A percentile compares a stretch with the other conserved stretches of the same genome.
These are phyloP conservation scores for Lordiphosa clarofinis DNA, from an alignment of 1,140 invertebrate genomes.

Conservation along the genomic window DNA sequence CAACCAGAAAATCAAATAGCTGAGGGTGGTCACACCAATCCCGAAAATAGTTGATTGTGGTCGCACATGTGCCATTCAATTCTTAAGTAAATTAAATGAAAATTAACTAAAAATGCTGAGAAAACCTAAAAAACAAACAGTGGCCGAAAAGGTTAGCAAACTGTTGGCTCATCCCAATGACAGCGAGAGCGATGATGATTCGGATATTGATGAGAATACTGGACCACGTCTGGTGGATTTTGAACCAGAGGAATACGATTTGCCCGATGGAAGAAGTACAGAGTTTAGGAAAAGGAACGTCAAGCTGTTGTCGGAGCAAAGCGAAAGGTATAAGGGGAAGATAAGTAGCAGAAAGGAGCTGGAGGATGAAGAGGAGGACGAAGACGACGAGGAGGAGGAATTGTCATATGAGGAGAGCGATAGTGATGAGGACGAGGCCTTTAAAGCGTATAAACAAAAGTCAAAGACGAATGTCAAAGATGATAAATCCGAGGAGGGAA, in stretches of 20 bases:
- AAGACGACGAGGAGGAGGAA: slow-evolving; percentile 25
- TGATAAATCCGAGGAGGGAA: not conserved
- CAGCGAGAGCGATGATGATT: slow-evolving; percentile 53
- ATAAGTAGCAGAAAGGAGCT: slow-evolving; percentile 83
- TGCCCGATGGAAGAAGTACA: slow-evolving; percentile 81
- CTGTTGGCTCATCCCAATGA: slow-evolving; percentile 56
- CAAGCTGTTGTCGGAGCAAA: slow-evolving; percentile 84
- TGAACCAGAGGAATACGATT: slow-evolving; percentile 81
- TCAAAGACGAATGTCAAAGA: not conserved
- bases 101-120: slow-evolving; percentile 43
- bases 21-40: too few species aligned
- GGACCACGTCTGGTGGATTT: slow-evolving; percentile 70
- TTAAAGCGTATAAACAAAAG: slow-evolving; percentile 3
- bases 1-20: too few species aligned
- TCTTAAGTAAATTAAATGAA: slow-evolving; percentile 18
- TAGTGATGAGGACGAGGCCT: slow-evolving; percentile 34
- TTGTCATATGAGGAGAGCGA: slow-evolving; percentile 66
- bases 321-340: slow-evolving; percentile 87
- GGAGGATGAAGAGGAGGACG: slow-evolving; percentile 50
- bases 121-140: slow-evolving; percentile 59
- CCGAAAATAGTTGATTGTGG: too few species aligned
- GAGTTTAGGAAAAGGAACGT: slow-evolving; percentile 84
- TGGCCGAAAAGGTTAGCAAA: slow-evolving; percentile 65
- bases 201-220: slow-evolving; percentile 53
- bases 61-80: not conserved